These are phyloP conservation scores for Vicugna pacos DNA, from an alignment of 2,113 vertebrate species.

Conservation along the genomic window DNA sequence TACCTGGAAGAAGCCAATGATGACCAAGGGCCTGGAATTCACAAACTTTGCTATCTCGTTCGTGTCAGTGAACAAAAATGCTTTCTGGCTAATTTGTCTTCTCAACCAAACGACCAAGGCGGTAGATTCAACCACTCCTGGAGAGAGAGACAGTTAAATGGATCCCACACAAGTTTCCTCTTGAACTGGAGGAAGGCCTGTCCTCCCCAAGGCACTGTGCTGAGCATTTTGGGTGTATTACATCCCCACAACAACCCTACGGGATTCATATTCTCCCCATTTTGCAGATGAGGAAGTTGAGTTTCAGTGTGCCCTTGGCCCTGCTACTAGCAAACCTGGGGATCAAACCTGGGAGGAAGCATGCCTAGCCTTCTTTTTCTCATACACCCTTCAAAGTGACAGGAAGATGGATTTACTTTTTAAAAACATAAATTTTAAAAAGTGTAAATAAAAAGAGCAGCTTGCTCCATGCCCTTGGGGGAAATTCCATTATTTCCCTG, in stretches of 20 bases:
- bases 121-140: slow-evolving; percentile 91
- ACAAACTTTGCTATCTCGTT: slow-evolving; percentile 86
- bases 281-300: background rate
- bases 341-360: background rate
- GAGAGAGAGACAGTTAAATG: slow-evolving; percentile 62
- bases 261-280: background rate
- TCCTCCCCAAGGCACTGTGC: background rate
- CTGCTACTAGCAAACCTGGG: background rate
- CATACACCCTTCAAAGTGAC: background rate
- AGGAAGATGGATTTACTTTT: background rate
- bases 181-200: background rate
- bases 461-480: background rate
- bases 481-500: background rate
- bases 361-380: background rate
- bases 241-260: too few species aligned
- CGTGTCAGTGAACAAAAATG: slow-evolving; percentile 88
- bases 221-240: background rate
- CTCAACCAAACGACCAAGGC: slow-evolving; percentile 94
- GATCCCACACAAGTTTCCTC: background rate
- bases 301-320: background rate
- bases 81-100: slow-evolving; percentile 90
- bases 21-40: slow-evolving; percentile 87
- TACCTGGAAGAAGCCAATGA: slow-evolving; percentile 96
- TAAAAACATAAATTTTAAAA: background rate
- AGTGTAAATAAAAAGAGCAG: background rate